A percentile compares a stretch with the other conserved stretches of the same genome.
These are phyloP conservation scores for Aproaerema taeniolella DNA, from an alignment of 2,888 invertebrate species.

Conservation along the genomic window DNA sequence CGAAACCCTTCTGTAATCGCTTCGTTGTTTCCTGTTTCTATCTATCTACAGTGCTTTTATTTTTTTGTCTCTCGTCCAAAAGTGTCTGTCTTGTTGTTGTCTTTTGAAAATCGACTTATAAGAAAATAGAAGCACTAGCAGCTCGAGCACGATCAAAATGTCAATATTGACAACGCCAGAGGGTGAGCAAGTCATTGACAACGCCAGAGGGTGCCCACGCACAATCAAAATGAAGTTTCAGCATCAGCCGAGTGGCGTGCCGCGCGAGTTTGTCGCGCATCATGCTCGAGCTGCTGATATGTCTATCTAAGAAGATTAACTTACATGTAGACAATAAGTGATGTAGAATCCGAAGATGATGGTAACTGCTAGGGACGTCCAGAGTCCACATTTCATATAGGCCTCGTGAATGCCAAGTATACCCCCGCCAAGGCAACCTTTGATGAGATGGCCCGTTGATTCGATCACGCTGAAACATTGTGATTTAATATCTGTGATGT, in stretches of 20 bases:
- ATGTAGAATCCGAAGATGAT: conserved; percentile 59
- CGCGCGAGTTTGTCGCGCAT: not conserved
- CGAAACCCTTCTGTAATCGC: no score
- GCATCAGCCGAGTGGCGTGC: not conserved
- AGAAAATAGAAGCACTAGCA: no score
- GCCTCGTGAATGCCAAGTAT: conserved; percentile 67
- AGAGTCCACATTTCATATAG: conserved; percentile 59
- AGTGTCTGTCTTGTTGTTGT: no score
- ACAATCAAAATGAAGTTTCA: not conserved
- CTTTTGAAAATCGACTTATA: no score
- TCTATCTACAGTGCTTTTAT: no score
- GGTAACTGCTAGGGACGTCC: conserved; percentile 51
- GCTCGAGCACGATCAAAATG: not conserved
- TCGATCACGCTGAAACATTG: conserved; percentile 51
- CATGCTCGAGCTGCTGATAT: not conserved
- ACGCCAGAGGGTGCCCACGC: no score
- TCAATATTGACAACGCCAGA: not conserved
- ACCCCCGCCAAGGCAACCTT: conserved; percentile 64
- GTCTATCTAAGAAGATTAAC: conserved; percentile 23
- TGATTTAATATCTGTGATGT: no score
- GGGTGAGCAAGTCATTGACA: no score
- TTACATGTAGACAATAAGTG: conserved; percentile 61
- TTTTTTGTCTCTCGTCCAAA: no score
- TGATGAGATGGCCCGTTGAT: conserved; percentile 57
- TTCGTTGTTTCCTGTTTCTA: no score